Evolutionary conservation across 2,797 vertebrate species (phyloP).

Genomic region (Molothrus aeneus): DNA sequence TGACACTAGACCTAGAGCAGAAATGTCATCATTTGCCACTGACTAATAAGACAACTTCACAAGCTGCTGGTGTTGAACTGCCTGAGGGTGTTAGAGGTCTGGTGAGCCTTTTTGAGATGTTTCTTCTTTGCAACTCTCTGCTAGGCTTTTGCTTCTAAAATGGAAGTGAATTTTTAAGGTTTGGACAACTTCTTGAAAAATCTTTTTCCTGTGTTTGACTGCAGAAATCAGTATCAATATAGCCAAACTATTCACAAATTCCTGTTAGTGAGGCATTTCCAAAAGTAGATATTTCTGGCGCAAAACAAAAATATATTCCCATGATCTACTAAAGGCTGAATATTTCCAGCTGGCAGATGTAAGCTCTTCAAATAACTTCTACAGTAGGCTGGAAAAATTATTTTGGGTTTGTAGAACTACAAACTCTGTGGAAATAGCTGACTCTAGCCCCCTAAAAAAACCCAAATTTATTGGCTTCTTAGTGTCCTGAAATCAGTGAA

Average conservation of each 20-base stretch:
- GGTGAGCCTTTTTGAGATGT: neutral
- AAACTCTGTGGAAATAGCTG: neutral
- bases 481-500: neutral
- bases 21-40: neutral
- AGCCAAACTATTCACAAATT: neutral
- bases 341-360: neutral
- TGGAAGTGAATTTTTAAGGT: neutral
- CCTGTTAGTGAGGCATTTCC: neutral
- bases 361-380: neutral
- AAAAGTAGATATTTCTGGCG: neutral
- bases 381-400: neutral
- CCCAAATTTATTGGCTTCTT: neutral
- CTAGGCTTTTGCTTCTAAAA: neutral
- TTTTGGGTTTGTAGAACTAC: neutral
- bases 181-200: neutral
- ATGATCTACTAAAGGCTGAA: neutral
- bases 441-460: neutral
- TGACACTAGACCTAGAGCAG: neutral
- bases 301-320: neutral
- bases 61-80: neutral
- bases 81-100: neutral
- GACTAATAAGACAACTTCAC: conserved; percentile 1
- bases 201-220: neutral
- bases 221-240: neutral
- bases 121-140: neutral